These are phyloP conservation scores for Heteronetta atricapilla DNA, from an alignment of 2,113 vertebrate genomes.

Conservation along the genomic window DNA sequence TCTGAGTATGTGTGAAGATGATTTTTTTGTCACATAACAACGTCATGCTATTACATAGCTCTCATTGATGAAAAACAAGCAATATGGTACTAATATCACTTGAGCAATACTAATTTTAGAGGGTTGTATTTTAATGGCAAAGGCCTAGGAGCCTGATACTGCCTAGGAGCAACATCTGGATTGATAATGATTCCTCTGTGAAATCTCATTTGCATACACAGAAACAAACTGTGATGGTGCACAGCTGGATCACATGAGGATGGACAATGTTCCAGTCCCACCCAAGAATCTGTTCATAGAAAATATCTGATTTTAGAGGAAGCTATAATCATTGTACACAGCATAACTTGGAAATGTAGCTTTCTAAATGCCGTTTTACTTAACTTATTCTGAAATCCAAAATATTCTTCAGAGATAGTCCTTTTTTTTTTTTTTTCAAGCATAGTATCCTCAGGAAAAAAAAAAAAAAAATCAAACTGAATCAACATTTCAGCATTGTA, in stretches of 20 bases:
- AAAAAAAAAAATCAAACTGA: not conserved
- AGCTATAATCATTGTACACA: not conserved
- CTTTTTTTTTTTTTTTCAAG: not conserved
- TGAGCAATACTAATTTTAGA: not conserved
- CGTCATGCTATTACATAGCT: not conserved
- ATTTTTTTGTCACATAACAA: not conserved
- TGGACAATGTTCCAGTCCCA: not conserved
- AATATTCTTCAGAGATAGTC: not conserved
- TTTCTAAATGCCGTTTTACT: not conserved
- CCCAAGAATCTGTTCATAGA: not conserved
- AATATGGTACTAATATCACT: not conserved
- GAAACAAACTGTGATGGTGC: not conserved
- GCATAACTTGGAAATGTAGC: not conserved
- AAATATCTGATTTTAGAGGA: not conserved
- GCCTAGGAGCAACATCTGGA: not conserved
- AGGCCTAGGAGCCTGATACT: not conserved
- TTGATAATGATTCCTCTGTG: not conserved
- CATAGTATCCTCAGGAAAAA: not conserved
- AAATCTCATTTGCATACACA: not conserved
- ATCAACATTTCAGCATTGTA: not conserved
- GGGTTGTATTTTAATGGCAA: not conserved
- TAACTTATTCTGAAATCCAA: not conserved
- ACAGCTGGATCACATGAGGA: not conserved
- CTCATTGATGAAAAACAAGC: not conserved
- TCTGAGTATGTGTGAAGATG: not conserved